Evolutionary conservation across 1,140 invertebrate species (phyloP).

Genomic region (Scylla paramamosain): DNA sequence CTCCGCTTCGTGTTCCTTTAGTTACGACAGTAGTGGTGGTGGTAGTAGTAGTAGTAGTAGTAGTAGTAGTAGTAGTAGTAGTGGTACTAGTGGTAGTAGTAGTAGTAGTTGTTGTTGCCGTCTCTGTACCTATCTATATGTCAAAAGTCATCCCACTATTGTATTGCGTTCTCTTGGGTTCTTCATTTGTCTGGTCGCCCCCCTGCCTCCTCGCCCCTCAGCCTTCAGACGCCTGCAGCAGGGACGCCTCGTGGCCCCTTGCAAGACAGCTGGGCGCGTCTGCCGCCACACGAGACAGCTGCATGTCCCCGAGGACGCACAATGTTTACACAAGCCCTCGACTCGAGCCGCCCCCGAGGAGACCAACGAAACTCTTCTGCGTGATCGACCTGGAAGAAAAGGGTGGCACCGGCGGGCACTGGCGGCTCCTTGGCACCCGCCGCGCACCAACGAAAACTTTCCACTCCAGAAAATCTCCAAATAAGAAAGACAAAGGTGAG

Average conservation of each 20-base stretch:
- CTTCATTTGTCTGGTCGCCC: too few species aligned
- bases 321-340: not conserved
- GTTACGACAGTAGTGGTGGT: too few species aligned
- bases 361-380: slow-evolving; percentile 62
- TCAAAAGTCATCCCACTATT: too few species aligned
- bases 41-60: too few species aligned
- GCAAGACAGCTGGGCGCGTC: too few species aligned
- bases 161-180: too few species aligned
- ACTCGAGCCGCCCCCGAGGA: not conserved
- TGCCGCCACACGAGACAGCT: not conserved
- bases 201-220: not conserved
- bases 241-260: not conserved
- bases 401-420: slow-evolving; percentile 15
- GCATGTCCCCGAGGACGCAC: not conserved
- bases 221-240: not conserved
- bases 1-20: too few species aligned
- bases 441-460: slow-evolving; percentile 44
- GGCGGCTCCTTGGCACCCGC: not conserved
- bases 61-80: too few species aligned
- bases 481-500: slow-evolving; percentile 58
- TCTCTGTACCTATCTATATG: not conserved
- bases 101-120: too few species aligned
- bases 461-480: slow-evolving; percentile 61
- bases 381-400: slow-evolving; percentile 38
- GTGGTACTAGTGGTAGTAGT: too few species aligned